phyloP scores from a whole-genome alignment of 2,113 vertebrate genomes.

The Eulemur rufifrons region DNA sequence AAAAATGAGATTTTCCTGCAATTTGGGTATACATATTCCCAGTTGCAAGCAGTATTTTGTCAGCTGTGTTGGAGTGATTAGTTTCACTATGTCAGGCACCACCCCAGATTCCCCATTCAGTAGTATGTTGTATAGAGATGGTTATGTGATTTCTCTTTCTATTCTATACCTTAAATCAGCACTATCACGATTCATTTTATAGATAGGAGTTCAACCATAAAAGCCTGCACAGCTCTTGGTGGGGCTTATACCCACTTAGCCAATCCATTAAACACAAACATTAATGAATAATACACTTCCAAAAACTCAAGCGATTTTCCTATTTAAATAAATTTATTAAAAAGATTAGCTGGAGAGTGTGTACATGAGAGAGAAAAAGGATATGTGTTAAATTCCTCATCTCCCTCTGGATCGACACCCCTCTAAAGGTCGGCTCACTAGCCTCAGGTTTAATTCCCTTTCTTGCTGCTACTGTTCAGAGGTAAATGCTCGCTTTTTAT shows the following conservation, averaged over 20 bases:
- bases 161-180: slow-evolving; percentile 37
- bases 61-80: not conserved
- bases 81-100: slow-evolving; percentile 61
- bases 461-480: slow-evolving; percentile 84
- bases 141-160: slow-evolving; percentile 69
- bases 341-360: slow-evolving; percentile 4
- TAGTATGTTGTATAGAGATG: slow-evolving; percentile 60
- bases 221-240: slow-evolving; percentile 43
- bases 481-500: slow-evolving; percentile 86
- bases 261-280: not conserved
- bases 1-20: slow-evolving; percentile 24
- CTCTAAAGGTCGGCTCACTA: slow-evolving; percentile 83
- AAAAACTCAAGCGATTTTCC: not conserved
- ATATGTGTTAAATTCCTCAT: slow-evolving; percentile 46
- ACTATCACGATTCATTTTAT: slow-evolving; percentile 11
- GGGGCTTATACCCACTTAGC: slow-evolving; percentile 29
- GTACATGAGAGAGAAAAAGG: slow-evolving; percentile 37
- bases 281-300: not conserved
- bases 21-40: not conserved
- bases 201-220: slow-evolving; percentile 70
- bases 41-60: slow-evolving; percentile 16
- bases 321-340: slow-evolving; percentile 56
- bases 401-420: slow-evolving; percentile 70
- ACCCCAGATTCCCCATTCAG: slow-evolving; percentile 63
- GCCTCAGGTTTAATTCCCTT: slow-evolving; percentile 86